Conservation (phyloP, 2,888 invertebrate species). For the Epirrhoe tristata region DNA sequence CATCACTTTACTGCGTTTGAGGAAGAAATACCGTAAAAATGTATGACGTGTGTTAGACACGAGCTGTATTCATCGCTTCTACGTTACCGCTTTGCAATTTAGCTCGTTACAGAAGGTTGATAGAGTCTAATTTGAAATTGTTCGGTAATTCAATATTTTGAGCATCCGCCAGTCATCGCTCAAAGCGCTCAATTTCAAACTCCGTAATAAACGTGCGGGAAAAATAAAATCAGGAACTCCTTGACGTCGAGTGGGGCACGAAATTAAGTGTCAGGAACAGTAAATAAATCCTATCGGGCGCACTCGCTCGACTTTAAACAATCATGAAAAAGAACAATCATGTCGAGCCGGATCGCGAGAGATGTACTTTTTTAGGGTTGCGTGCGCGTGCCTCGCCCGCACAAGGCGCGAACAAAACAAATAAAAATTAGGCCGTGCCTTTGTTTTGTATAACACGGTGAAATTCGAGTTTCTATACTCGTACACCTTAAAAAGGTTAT, state of each 20-base stretch:
- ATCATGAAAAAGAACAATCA: constrained; percentile 55
- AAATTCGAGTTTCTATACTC: not conserved
- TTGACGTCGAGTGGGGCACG: constrained; percentile 65
- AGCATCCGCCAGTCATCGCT: constrained; percentile 21
- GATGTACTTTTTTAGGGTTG: constrained; percentile 21
- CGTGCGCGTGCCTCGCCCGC: not conserved
- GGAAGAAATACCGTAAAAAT: not conserved
- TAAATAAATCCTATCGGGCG: constrained; percentile 76
- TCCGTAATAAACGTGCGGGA: constrained; percentile 23
- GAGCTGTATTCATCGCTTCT: not conserved
- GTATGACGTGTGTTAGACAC: not conserved
- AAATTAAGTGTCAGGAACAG: constrained; percentile 80
- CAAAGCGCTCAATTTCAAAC: constrained; percentile 14
- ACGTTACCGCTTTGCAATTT: not conserved
- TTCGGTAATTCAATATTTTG: not conserved
- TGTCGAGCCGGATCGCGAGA: constrained; percentile 17
- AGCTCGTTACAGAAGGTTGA: not conserved
- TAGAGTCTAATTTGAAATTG: constrained; percentile 9
- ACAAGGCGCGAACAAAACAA: not conserved
- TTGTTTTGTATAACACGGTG: not conserved
- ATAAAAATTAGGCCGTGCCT: not conserved
- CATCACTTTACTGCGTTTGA: too few relatives aligned
- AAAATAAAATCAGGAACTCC: constrained; percentile 34
- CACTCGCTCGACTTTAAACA: constrained; percentile 77
- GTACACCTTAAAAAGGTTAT: too few relatives aligned